Evolutionary conservation across 2,888 invertebrate genomes (phyloP).

Genomic region (Eumacrocentrus americanus): DNA sequence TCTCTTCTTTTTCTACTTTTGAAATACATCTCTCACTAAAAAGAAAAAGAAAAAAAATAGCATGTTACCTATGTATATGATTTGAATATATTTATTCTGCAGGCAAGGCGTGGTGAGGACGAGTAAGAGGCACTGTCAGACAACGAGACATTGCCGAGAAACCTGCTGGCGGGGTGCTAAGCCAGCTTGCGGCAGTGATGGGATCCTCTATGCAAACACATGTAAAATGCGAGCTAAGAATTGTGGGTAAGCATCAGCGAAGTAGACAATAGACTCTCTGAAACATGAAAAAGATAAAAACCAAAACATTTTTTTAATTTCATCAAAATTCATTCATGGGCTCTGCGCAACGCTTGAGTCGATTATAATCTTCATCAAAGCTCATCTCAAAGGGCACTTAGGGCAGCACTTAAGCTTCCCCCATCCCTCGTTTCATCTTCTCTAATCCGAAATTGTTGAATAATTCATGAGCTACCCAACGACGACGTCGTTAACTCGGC

Average conservation of each 20-base stretch:
- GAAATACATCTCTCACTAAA: no score
- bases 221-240: slow-evolving; percentile 92
- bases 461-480: slow-evolving; percentile 31
- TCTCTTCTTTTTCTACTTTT: no score
- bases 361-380: no score
- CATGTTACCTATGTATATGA: neutral
- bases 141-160: slow-evolving; percentile 88
- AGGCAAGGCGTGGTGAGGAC: slow-evolving; percentile 86
- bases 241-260: slow-evolving; percentile 73
- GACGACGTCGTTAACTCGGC: slow-evolving; percentile 15
- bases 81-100: slow-evolving; percentile 40
- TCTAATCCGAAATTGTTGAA: slow-evolving; percentile 32
- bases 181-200: slow-evolving; percentile 89
- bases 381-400: no score
- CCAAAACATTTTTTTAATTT: neutral
- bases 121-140: slow-evolving; percentile 89
- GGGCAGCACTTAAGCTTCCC: no score
- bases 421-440: slow-evolving; percentile 18
- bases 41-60: neutral
- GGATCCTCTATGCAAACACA: slow-evolving; percentile 85
- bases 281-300: neutral
- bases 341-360: neutral
- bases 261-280: slow-evolving; percentile 15
- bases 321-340: neutral
- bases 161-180: slow-evolving; percentile 89